Conservation (phyloP, 2,888 invertebrate species). For the Metopia argyrocephala region DNA sequence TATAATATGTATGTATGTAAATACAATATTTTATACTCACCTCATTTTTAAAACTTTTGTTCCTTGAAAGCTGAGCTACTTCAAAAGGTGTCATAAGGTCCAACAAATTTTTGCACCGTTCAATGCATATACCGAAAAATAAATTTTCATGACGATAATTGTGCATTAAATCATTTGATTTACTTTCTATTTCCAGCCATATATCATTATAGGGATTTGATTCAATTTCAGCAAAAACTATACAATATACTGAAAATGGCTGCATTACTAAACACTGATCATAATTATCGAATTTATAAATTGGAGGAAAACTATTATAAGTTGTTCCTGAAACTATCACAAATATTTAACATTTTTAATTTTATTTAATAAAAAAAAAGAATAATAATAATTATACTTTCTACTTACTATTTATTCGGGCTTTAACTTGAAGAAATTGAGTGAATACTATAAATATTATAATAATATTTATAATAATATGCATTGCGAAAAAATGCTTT, state of each 20-base stretch:
- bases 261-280: constrained; percentile 41
- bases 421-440: neutral
- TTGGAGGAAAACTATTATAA: constrained; percentile 38
- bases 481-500: constrained; percentile 18
- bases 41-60: constrained; percentile 37
- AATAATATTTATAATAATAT: neutral
- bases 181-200: constrained; percentile 29
- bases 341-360: neutral
- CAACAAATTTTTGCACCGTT: constrained; percentile 35
- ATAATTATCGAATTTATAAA: constrained; percentile 52
- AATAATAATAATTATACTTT: too few relatives aligned
- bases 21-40: neutral
- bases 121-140: constrained; percentile 50
- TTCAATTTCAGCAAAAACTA: constrained; percentile 54
- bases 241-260: constrained; percentile 26
- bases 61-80: neutral
- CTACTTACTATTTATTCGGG: constrained; percentile 44
- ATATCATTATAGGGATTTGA: constrained; percentile 30
- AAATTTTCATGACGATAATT: constrained; percentile 44
- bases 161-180: constrained; percentile 37
- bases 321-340: constrained; percentile 17
- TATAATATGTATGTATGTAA: too few relatives aligned
- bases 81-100: neutral
- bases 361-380: neutral
- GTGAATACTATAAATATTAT: neutral